phyloP scores from a whole-genome alignment of 2,113 vertebrate species.

The Helogale parvula region DNA sequence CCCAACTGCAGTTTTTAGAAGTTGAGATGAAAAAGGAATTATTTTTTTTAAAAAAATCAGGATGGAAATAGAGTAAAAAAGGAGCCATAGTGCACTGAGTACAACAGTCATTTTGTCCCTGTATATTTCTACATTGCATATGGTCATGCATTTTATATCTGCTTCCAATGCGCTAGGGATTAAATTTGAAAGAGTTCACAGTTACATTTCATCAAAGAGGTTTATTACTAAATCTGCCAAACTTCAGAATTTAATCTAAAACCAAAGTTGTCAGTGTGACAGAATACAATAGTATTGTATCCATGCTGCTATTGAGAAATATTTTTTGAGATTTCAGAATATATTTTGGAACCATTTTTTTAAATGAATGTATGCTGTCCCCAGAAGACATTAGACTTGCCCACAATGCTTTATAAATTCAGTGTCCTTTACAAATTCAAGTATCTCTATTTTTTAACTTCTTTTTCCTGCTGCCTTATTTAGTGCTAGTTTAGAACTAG shows the following conservation, averaged over 20 bases:
- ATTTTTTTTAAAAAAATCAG: not conserved
- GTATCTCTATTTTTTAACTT: not conserved
- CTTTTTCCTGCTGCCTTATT: not conserved
- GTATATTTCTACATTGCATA: not conserved
- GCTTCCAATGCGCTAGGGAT: not conserved
- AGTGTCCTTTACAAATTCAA: not conserved
- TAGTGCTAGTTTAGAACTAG: not conserved
- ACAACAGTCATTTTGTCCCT: not conserved
- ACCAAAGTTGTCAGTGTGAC: not conserved
- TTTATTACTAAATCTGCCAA: slow-evolving; percentile 20
- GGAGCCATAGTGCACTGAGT: not conserved
- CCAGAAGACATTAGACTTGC: not conserved
- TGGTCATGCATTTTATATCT: not conserved
- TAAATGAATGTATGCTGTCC: not conserved
- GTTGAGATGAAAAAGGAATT: not conserved
- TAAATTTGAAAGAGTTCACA: slow-evolving; percentile 13
- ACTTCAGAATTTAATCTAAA: slow-evolving; percentile 25
- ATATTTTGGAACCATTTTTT: not conserved
- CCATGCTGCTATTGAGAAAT: not conserved
- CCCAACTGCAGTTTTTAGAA: not conserved
- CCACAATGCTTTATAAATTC: not conserved
- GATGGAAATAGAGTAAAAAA: not conserved
- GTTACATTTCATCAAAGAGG: not conserved
- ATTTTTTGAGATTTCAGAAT: slow-evolving; percentile 6
- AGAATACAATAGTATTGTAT: not conserved